Base-by-base conservation (phyloP, 2,797 vertebrate species). In the Epinephelus malabaricus region DNA sequence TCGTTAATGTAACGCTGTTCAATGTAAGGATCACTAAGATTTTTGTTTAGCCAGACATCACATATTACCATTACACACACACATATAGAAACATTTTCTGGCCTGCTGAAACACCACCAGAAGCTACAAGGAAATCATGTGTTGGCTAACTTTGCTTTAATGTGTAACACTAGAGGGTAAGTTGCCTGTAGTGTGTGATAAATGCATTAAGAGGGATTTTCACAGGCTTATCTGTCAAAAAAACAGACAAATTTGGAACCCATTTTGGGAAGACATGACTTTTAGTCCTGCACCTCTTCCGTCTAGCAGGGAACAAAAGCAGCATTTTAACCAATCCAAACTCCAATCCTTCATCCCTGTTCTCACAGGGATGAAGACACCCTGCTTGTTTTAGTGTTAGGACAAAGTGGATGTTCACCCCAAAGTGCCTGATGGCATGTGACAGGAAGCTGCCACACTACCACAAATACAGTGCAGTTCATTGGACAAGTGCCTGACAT, bases 281-380 rank as follows among this genome's bases (percentile, higher is more conserved):
- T 81, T 70, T 65, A 54, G 64, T 69, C 59, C 25, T 38, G 34
- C 6, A 11, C 3, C 12, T 71, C 23, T 34, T 72, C 53, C 4
- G 11, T 78, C 78, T 60, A 83, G 59, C 40, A 15, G 51, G n/a
- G 61, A 82, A 75, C 73, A 82, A 69, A 88, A 71, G 75, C 69
- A 34, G 67, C 74, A 75, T 53, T 59, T 73, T 25, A 81, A 51
- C 64, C 72, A 58, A 21, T 0, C 64, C 72, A 60, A 19, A n/a
- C n/a, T n/a, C n/a, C n/a, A n/a, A n/a, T n/a, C n/a, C n/a, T n/a
- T n/a, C n/a, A n/a, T n/a, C n/a, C n/a, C n/a, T n/a, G n/a, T n/a
- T n/a, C n/a, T n/a, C 27, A 45, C 46, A 1, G 72, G 13, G 59
- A 71, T 2, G 8, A 5, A 38, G 49, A 45, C 70, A 58, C 50